Base-by-base conservation (phyloP, 1,140 invertebrate species). In the Leptinotarsa defecta region DNA sequence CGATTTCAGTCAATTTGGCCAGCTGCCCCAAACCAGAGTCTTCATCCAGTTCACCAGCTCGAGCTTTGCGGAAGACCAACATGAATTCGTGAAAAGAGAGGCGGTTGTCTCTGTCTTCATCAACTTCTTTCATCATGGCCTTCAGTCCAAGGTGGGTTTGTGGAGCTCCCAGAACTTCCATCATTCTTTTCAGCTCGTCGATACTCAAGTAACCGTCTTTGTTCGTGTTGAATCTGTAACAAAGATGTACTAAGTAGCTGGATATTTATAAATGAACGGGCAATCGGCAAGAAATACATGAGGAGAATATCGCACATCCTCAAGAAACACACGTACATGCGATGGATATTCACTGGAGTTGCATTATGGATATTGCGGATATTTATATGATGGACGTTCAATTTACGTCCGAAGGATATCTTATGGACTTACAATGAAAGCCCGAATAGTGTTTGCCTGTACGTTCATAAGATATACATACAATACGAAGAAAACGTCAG, bases 61-160 rank as follows among this genome's bases (percentile, higher is more conserved):
- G 90, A 1, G 95, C 95, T 89, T 96, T 96, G 73, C 93, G 91
- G 85, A 95, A 97, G 77, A 96, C 96, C 71, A 96, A 85, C 74
- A 96, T 87, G 84, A 96, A 97, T 90, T 98, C 96, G 85, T 95
- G 91, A 86, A 98, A 98, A 79, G 93, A 96, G 76, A 98, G 95
- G 83, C 93, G 94, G 48, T 91, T 91, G 84, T 98, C 96, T 22
- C 91, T 86, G 83, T 98, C 96, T 86, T 97, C 96, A 83, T 98
- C 96, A 17, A 98, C 94, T 87, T 96, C 94, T 74, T 93, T 90
- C 79, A 98, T 98, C 96, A 98, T 98, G 49, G 91, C 91, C 84
- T 98, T 98, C 6, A 98, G 88, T 0, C 94, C 94, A 4, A 98
- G 87, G 87, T 98, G 96, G 11, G 96, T 98, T 86, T 98, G 96